A percentile compares a stretch with the other conserved stretches of the same genome.
phyloP scores from a whole-genome alignment of 2,113 vertebrate species.

The Thinocorus orbignyianus region DNA sequence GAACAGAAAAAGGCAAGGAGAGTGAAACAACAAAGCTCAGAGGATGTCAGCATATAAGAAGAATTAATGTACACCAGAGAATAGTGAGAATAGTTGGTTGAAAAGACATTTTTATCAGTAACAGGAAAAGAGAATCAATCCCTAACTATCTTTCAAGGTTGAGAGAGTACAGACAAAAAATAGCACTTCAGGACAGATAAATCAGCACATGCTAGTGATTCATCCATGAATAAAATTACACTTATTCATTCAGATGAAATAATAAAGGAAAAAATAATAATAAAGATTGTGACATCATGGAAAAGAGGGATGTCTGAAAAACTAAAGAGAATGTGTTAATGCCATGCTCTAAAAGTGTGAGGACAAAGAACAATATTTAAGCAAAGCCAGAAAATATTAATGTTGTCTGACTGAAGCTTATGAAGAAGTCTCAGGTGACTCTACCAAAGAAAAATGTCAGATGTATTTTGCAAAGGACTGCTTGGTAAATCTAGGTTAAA shows the following conservation, averaged over 20 bases:
- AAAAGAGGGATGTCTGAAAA: background rate
- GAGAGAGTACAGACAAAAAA: background rate
- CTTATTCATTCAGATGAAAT: background rate
- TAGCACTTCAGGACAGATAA: background rate
- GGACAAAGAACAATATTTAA: background rate
- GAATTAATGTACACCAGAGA: background rate
- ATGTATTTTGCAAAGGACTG: background rate
- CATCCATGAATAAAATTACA: background rate
- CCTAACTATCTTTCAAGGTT: background rate
- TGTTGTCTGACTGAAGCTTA: background rate
- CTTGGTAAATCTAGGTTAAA: background rate
- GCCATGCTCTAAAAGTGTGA: background rate
- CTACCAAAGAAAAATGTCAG: background rate
- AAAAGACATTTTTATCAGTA: constrained; percentile 28
- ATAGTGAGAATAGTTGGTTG: background rate
- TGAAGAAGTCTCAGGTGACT: background rate
- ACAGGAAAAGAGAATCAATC: background rate
- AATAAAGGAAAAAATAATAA: background rate
- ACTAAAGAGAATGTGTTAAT: background rate
- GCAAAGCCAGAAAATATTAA: background rate
- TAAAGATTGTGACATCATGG: background rate
- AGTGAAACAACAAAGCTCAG: background rate
- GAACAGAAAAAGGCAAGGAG: background rate
- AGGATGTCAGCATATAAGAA: background rate
- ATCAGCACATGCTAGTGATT: background rate